Percentiles rank a stretch among this genome's conserved stretches.
These are phyloP conservation scores for Chelmon rostratus DNA, from an alignment of 2,797 vertebrate species.

Conservation along the genomic window DNA sequence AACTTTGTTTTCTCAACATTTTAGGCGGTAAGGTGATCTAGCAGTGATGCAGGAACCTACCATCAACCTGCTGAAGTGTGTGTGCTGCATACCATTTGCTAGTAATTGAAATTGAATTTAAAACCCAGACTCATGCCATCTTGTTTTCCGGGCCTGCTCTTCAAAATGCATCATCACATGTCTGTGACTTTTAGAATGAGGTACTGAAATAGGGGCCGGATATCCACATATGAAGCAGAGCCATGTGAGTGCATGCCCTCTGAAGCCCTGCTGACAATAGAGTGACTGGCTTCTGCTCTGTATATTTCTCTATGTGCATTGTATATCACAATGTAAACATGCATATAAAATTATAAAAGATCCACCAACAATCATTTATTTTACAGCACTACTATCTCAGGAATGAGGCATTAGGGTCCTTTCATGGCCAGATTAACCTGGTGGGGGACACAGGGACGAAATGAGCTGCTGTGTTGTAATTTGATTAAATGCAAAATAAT, in stretches of 20 bases:
- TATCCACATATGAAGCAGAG: neutral
- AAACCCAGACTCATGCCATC: neutral
- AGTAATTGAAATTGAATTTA: neutral
- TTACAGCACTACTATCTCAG: too few species aligned
- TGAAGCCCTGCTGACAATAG: neutral
- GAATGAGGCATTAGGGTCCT: neutral
- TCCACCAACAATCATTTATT: too few species aligned
- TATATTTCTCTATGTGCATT: neutral
- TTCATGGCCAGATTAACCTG: neutral
- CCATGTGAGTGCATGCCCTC: neutral
- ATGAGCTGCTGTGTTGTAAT: neutral
- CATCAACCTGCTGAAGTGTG: neutral
- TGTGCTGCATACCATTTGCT: neutral
- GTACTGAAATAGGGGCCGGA: neutral
- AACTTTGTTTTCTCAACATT: neutral
- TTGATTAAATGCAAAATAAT: neutral
- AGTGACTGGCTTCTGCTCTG: neutral
- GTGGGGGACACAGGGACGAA: neutral
- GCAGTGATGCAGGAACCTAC: neutral
- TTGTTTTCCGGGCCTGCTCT: neutral
- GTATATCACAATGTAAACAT: neutral
- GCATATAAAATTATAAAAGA: too few species aligned
- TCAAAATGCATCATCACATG: neutral
- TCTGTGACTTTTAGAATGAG: constrained; percentile 8
- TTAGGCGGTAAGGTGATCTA: neutral